Conservation (phyloP, 2,888 invertebrate genomes). For the Hydraecia micacea region DNA sequence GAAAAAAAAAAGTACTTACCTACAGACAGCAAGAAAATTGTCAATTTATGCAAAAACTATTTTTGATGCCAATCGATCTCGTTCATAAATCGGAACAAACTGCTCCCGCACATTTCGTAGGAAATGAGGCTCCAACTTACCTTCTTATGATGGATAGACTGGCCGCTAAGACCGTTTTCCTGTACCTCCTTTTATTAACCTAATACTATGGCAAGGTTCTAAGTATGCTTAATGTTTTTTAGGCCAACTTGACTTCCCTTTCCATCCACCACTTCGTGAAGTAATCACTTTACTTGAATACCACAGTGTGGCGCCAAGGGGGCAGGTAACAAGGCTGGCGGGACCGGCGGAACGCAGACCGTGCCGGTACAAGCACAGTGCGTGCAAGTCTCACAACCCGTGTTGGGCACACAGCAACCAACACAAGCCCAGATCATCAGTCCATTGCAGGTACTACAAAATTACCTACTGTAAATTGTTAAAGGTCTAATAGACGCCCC, state of each 20-base stretch:
- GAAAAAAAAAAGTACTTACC: too few species aligned
- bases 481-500: neutral
- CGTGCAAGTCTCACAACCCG: constrained; percentile 93
- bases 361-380: constrained; percentile 92
- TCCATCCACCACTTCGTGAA: neutral
- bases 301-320: constrained; percentile 83
- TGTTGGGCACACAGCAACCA: constrained; percentile 91
- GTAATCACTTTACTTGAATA: constrained; percentile 7
- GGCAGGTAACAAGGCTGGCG: constrained; percentile 77
- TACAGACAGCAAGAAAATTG: neutral
- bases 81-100: neutral
- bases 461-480: constrained; percentile 6
- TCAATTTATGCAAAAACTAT: neutral
- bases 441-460: constrained; percentile 91
- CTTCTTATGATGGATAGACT: neutral
- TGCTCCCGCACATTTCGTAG: too few species aligned
- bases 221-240: neutral
- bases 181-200: neutral
- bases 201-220: neutral
- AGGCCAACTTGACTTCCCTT: neutral
- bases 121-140: neutral
- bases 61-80: too few species aligned
- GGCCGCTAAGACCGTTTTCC: neutral
- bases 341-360: constrained; percentile 80
- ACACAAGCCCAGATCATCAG: constrained; percentile 94